phyloP scores from a whole-genome alignment of 2,797 vertebrate species.

The Onychomys arenicola region DNA sequence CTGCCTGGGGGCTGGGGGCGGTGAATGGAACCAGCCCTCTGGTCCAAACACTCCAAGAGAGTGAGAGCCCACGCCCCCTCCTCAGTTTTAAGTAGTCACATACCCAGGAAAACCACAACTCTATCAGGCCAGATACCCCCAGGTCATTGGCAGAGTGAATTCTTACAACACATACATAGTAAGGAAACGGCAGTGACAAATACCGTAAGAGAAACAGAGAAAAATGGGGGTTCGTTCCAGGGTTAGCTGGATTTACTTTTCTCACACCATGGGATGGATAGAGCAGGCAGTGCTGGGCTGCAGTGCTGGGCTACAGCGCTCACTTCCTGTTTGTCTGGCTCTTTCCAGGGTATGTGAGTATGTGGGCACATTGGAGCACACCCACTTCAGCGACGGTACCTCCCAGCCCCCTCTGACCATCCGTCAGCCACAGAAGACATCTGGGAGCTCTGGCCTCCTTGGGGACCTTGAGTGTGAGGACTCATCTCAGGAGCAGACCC shows the following conservation, averaged over 20 bases:
- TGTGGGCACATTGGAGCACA: slow-evolving; percentile 96
- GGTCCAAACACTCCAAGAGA: no score
- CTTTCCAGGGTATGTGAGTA: slow-evolving; percentile 95
- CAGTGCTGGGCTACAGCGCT: accelerated
- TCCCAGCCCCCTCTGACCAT: slow-evolving; percentile 92
- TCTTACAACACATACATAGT: not conserved
- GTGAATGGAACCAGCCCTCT: no score
- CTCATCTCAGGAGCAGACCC: slow-evolving; percentile 83
- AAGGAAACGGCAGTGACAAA: not conserved
- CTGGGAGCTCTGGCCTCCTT: slow-evolving; percentile 83
- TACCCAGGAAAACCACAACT: no score
- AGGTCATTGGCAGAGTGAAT: no score
- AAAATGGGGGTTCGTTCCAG: not conserved
- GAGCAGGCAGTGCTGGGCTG: not conserved
- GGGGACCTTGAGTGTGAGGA: slow-evolving; percentile 79
- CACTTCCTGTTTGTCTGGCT: slow-evolving; percentile 41
- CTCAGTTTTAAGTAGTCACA: no score
- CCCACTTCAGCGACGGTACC: slow-evolving; percentile 94
- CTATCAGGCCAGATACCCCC: no score
- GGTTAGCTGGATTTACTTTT: not conserved
- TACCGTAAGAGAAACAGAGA: not conserved
- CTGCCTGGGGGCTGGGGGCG: no score
- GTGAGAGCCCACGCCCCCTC: no score
- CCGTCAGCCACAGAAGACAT: slow-evolving; percentile 91
- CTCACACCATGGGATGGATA: not conserved